A percentile compares a stretch with the other conserved stretches of the same genome.
phyloP scores from a whole-genome alignment of 2,797 vertebrate genomes.

The Pipistrellus pygmaeus region DNA sequence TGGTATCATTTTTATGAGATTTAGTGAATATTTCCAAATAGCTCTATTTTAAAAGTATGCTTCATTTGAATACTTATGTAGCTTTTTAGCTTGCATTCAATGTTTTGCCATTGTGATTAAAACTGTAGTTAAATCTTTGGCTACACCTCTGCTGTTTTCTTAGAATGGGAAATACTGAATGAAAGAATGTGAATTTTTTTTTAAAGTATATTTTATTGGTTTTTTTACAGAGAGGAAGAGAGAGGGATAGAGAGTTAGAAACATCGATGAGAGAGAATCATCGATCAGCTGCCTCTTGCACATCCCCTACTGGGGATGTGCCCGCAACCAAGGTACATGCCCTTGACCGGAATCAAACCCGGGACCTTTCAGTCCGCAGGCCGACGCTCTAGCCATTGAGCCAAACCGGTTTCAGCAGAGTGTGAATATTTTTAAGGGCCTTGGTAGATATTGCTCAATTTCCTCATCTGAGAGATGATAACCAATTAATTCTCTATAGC shows the following conservation, averaged over 20 bases:
- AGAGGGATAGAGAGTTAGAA: no score
- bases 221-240: no score
- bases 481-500: neutral
- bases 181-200: neutral
- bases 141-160: neutral
- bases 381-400: no score
- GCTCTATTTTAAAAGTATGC: neutral
- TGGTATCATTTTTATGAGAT: neutral
- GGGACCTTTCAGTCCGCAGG: no score
- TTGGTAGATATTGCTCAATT: neutral
- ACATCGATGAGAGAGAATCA: no score
- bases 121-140: neutral
- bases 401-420: no score
- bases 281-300: no score
- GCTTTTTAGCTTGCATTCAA: neutral
- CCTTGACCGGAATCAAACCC: no score
- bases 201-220: no score
- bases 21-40: slow-evolving; percentile 37
- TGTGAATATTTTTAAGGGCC: slow-evolving; percentile 9
- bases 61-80: neutral
- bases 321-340: no score
- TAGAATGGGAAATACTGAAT: neutral
- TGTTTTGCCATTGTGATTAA: neutral
- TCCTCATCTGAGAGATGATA: neutral
- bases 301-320: no score